These are phyloP conservation scores for Cheilosia variabilis DNA, from an alignment of 2,888 invertebrate species.

Conservation along the genomic window DNA sequence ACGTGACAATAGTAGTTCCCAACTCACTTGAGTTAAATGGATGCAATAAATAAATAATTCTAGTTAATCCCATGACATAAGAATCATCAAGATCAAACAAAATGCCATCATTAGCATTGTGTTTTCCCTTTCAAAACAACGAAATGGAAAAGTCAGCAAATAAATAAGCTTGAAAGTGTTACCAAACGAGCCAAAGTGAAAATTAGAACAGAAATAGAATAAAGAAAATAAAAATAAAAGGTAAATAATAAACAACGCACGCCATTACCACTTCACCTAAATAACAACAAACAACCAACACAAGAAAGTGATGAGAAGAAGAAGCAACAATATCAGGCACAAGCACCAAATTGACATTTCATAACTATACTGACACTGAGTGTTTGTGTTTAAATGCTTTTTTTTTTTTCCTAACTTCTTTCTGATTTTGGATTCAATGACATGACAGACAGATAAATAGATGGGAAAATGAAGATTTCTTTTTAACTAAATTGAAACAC, in stretches of 20 bases:
- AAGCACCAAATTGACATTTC: constrained; percentile 43
- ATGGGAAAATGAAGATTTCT: not conserved
- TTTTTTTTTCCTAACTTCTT: constrained; percentile 27
- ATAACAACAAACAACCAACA: constrained; percentile 61
- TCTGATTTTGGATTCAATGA: constrained; percentile 64
- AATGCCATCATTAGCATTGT: constrained; percentile 17
- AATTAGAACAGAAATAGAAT: constrained; percentile 29
- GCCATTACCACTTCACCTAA: constrained; percentile 69
- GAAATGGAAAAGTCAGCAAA: constrained; percentile 32
- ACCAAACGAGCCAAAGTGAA: constrained; percentile 54
- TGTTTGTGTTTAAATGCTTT: constrained; percentile 10
- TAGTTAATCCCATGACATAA: constrained; percentile 36
- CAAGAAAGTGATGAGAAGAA: constrained; percentile 12
- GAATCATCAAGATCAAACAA: constrained; percentile 44
- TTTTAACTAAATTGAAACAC: constrained; percentile 60
- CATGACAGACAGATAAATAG: constrained; percentile 59
- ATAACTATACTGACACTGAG: constrained; percentile 61
- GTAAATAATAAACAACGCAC: constrained; percentile 58
- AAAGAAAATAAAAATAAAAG: constrained; percentile 26
- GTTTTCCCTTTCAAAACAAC: constrained; percentile 55
- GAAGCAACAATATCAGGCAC: constrained; percentile 10
- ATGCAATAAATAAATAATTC: not conserved
- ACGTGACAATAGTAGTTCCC: too few species aligned
- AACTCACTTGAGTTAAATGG: too few species aligned
- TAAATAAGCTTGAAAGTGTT: constrained; percentile 46